A percentile compares a stretch with the other conserved stretches of the same genome.
These are phyloP conservation scores for Sinosuthora webbiana DNA, from an alignment of 2,113 vertebrate genomes.

Conservation along the genomic window DNA sequence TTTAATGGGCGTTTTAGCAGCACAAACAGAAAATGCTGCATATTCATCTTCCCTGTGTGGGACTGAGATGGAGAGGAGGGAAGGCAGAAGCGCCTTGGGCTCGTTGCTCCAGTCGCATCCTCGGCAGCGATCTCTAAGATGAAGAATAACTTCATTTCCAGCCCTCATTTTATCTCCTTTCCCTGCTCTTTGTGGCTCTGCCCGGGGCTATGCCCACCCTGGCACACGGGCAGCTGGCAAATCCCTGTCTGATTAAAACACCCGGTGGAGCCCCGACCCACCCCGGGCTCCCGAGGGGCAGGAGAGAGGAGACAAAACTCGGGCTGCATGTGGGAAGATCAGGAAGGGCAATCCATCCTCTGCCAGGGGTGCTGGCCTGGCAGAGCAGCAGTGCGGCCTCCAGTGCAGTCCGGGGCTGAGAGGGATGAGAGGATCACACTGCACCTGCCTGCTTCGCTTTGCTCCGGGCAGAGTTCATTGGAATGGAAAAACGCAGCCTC, in stretches of 20 bases:
- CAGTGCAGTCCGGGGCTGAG: not conserved
- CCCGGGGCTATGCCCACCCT: not conserved
- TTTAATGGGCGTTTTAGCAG: slow-evolving; percentile 52
- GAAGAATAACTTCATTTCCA: slow-evolving; percentile 57
- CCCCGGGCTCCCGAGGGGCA: fast-evolving
- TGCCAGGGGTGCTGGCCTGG: not conserved
- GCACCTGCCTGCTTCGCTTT: not conserved
- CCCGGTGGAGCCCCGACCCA: not conserved
- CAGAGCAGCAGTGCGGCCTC: not conserved
- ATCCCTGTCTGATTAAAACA: not conserved
- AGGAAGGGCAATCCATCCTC: not conserved
- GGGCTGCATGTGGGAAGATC: not conserved
- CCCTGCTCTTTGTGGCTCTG: not conserved
- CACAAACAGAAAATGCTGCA: slow-evolving; percentile 43
- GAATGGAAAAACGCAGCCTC: not conserved
- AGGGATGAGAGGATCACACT: not conserved
- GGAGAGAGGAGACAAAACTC: not conserved
- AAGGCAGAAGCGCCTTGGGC: slow-evolving; percentile 1
- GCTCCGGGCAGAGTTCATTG: fast-evolving
- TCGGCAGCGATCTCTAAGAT: not conserved
- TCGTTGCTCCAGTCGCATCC: slow-evolving; percentile 30
- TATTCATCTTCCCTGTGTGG: slow-evolving; percentile 40
- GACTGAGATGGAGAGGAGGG: slow-evolving; percentile 24
- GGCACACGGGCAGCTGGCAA: not conserved
- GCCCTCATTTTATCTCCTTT: not conserved